Percentiles rank a stretch among this genome's conserved stretches.
phyloP scores from a whole-genome alignment of 2,113 vertebrate genomes.

The Calyptomena viridis region DNA sequence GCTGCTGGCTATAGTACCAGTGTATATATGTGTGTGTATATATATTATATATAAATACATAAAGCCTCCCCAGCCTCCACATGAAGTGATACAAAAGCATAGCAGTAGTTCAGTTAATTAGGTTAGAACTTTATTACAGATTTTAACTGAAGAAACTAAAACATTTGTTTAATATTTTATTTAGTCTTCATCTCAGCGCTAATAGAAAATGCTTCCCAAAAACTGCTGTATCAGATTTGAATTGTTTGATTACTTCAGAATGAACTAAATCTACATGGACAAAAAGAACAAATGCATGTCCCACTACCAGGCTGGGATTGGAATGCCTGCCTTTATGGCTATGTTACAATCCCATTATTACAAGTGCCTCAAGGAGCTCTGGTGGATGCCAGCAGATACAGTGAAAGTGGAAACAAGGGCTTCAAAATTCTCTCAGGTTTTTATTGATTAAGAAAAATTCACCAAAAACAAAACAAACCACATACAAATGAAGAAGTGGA shows the following conservation, averaged over 20 bases:
- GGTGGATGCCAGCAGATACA: not conserved
- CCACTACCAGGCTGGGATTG: not conserved
- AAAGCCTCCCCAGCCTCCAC: not conserved
- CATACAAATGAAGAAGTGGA: not conserved
- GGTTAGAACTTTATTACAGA: not conserved
- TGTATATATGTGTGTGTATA: no score
- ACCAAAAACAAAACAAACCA: no score
- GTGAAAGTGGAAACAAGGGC: not conserved
- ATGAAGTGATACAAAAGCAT: not conserved
- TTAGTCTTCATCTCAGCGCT: not conserved
- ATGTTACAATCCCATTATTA: not conserved
- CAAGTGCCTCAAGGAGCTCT: not conserved
- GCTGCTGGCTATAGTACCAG: not conserved
- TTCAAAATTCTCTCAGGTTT: not conserved
- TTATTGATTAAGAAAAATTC: not conserved
- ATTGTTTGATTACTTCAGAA: not conserved
- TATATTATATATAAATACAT: not conserved
- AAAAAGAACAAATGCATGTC: conserved; percentile 1
- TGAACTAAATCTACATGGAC: not conserved
- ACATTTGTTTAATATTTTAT: not conserved
- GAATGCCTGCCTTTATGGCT: not conserved
- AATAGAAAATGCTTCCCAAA: not conserved
- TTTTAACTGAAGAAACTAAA: not conserved
- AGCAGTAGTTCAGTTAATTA: not conserved
- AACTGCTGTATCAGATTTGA: not conserved